Evolutionary conservation across 1,140 invertebrate species (phyloP).

Genomic region (Drosophila sucinea): DNA sequence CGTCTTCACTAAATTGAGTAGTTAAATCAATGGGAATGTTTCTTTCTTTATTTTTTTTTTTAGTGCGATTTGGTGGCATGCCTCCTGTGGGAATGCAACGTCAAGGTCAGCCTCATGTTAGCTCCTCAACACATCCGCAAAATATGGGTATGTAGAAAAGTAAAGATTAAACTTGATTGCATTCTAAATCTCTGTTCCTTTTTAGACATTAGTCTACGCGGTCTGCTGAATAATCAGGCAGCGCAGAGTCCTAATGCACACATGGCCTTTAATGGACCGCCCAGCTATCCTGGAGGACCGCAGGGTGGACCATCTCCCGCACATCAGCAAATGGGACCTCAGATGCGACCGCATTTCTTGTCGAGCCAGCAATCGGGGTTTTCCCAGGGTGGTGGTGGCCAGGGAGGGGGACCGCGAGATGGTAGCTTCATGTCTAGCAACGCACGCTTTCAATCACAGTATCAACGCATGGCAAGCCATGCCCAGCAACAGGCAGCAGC

Average conservation of each 20-base stretch:
- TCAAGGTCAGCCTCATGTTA: constrained; percentile 82
- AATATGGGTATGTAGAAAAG: constrained; percentile 78
- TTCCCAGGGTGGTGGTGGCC: constrained; percentile 70
- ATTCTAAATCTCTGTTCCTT: constrained; percentile 16
- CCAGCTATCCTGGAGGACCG: constrained; percentile 79
- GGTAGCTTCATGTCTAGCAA: constrained; percentile 75
- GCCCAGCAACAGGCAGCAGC: constrained; percentile 75
- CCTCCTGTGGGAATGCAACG: constrained; percentile 79
- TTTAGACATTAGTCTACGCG: constrained; percentile 80
- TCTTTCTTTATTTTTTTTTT: constrained; percentile 26
- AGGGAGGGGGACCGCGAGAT: constrained; percentile 72
- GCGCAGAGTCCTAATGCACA: constrained; percentile 80
- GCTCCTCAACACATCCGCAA: constrained; percentile 83
- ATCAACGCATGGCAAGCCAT: constrained; percentile 81
- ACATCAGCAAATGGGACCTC: constrained; percentile 76
- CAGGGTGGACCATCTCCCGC: constrained; percentile 75
- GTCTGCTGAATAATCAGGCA: constrained; percentile 81
- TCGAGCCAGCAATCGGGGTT: constrained; percentile 73
- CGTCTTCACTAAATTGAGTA: neutral
- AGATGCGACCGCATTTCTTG: constrained; percentile 82
- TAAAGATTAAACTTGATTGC: neutral
- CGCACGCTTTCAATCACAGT: constrained; percentile 76
- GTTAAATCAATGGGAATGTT: constrained; percentile 37
- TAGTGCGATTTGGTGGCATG: constrained; percentile 79
- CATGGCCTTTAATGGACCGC: constrained; percentile 76